Base-by-base conservation (phyloP, 1,140 invertebrate species). In the Penaeus vannamei region DNA sequence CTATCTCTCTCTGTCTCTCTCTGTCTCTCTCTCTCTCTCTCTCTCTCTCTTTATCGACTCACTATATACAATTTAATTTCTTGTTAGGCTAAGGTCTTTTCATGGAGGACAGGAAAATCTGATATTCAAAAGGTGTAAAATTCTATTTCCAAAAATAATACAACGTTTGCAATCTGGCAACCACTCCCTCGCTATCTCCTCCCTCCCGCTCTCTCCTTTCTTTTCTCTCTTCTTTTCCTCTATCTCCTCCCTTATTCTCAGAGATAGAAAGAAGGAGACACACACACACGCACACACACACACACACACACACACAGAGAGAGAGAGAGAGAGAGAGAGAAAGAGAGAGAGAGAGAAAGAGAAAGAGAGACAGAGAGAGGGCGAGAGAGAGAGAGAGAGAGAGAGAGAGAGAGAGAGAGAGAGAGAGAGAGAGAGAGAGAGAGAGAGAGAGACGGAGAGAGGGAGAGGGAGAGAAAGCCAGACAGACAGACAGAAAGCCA, bases 371-470 rank as follows among this genome's bases (percentile, higher is more conserved):
- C 2, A 2, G 64, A 26, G 26, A 26, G 64, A 26, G 26, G 64
- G 64, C n/a, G 72, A 26, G 46, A 42, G 72, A 77, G 72, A 42
- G 46, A 42, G 72, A 77, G 72, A 42, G 46, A 42, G 72, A 77
- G 72, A 42, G 46, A 42, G 72, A 77, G 72, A 42, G 46, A 42
- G 72, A 77, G 72, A 42, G 46, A 42, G 72, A 77, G 72, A 77
- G 46, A 20, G 26, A 77, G 19, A 29, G 46, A 77, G 72, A 29
- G 46, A 42, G 46, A 77, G 46, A 77, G 26, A 29, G 32, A 29
- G 19, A 77, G 26, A 77, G 72, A 77, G 7, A 77, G 23, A n/a
- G 36, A 36, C 2, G 5, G 36, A 36, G 36, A 36, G 36, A 36
- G 36, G 5, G 36, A 36, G 36, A 36, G 36, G 5, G 36, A 36